Conservation (phyloP, 2,888 invertebrate genomes). For the Synanthedon formicaeformis region DNA sequence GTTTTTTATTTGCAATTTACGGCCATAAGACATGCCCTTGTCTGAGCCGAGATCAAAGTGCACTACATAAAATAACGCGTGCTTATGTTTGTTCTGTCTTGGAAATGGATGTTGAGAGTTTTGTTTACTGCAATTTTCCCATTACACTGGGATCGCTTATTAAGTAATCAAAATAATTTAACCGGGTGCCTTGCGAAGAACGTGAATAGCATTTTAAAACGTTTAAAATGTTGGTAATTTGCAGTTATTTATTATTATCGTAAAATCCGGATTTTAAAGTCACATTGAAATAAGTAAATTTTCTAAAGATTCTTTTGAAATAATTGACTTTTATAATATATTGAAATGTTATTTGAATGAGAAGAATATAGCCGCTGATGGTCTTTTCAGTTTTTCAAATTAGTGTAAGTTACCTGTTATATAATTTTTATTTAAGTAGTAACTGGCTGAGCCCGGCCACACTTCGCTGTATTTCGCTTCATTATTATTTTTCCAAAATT, state of each 20-base stretch:
- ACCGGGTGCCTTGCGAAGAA: neutral
- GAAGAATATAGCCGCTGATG: too few relatives aligned
- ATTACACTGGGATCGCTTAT: slow-evolving; percentile 37
- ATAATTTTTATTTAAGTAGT: too few relatives aligned
- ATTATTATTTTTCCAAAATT: too few relatives aligned
- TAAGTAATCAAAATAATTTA: slow-evolving; percentile 47
- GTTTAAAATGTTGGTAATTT: neutral
- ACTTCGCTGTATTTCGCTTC: too few relatives aligned
- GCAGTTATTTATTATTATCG: neutral
- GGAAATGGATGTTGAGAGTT: slow-evolving; percentile 12
- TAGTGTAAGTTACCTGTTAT: too few relatives aligned
- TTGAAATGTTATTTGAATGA: too few relatives aligned
- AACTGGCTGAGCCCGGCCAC: too few relatives aligned
- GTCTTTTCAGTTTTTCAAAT: too few relatives aligned
- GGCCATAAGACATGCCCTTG: slow-evolving; percentile 21
- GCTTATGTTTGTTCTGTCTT: slow-evolving; percentile 30
- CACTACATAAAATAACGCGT: slow-evolving; percentile 35
- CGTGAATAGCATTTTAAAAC: slow-evolving; percentile 1
- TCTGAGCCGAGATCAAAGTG: slow-evolving; percentile 25
- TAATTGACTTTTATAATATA: too few relatives aligned
- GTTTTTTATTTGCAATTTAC: slow-evolving; percentile 31
- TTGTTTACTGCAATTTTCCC: slow-evolving; percentile 39
- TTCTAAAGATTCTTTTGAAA: too few relatives aligned
- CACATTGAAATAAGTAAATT: too few relatives aligned
- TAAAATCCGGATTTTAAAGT: too few relatives aligned